Evolutionary conservation across 2,113 vertebrate species (phyloP).

Genomic region (Dasyornis broadbenti): DNA sequence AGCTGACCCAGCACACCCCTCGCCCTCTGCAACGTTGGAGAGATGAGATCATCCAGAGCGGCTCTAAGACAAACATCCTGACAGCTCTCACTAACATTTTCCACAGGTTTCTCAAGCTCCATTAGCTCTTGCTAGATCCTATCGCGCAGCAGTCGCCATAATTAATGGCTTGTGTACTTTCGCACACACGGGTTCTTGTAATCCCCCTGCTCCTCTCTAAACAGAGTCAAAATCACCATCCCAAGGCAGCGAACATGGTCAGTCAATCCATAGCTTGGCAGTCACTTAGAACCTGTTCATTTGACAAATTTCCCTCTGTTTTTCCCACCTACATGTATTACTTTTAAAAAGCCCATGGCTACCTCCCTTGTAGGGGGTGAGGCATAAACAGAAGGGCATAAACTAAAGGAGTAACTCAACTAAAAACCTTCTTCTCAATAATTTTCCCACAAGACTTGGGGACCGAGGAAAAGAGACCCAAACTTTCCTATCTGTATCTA

Average conservation of each 20-base stretch:
- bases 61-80: constrained; percentile 41
- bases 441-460: background rate
- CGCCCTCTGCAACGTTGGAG: background rate
- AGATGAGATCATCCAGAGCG: constrained; percentile 37
- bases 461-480: background rate
- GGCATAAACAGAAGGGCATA: background rate
- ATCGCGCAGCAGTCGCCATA: background rate
- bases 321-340: background rate
- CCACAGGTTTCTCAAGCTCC: constrained; percentile 32
- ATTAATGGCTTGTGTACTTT: constrained; percentile 30
- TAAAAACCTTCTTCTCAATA: background rate
- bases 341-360: rapidly evolving
- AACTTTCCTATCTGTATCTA: background rate
- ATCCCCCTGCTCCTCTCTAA: background rate
- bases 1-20: background rate
- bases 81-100: constrained; percentile 29
- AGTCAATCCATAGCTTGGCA: background rate
- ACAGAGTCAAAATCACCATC: background rate
- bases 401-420: background rate
- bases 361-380: background rate
- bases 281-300: background rate
- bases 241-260: background rate
- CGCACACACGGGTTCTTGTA: background rate
- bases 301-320: background rate
- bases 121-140: constrained; percentile 24